A percentile compares a stretch with the other conserved stretches of the same genome.
Conservation (phyloP, 2,888 invertebrate species). For the Junonia oenone region DNA sequence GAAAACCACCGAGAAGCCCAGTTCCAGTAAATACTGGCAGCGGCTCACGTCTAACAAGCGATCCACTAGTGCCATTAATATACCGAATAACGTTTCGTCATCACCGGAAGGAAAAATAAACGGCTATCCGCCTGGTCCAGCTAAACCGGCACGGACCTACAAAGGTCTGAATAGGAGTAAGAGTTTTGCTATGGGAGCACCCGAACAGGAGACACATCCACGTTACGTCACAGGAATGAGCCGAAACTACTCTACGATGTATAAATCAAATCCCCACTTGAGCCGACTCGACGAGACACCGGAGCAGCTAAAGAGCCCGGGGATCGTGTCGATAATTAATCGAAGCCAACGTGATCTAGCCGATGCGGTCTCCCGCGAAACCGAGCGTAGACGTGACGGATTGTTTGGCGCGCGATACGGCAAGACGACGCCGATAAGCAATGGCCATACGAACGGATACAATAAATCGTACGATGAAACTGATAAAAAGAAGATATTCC, state of each 20-base stretch:
- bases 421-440: conserved; percentile 74
- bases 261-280: conserved; percentile 89
- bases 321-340: conserved; percentile 91
- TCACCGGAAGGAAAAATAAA: conserved; percentile 61
- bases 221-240: conserved; percentile 69
- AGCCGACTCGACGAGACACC: conserved; percentile 85
- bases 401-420: conserved; percentile 77
- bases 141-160: conserved; percentile 89
- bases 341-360: conserved; percentile 89
- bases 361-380: conserved; percentile 78
- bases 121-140: conserved; percentile 81
- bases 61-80: conserved; percentile 83
- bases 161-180: conserved; percentile 89
- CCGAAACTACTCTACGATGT: conserved; percentile 79
- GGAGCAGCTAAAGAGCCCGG: conserved; percentile 89
- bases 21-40: conserved; percentile 69
- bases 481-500: conserved; percentile 83
- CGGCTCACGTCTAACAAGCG: conserved; percentile 75
- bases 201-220: conserved; percentile 70
- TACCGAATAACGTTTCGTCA: conserved; percentile 71
- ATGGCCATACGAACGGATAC: conserved; percentile 70
- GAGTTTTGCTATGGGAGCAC: conserved; percentile 90
- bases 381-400: conserved; percentile 74
- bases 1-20: conserved; percentile 63
- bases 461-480: conserved; percentile 67